These are phyloP conservation scores for Daktulosphaira vitifoliae DNA, from an alignment of 1,140 invertebrate species.

Conservation along the genomic window DNA sequence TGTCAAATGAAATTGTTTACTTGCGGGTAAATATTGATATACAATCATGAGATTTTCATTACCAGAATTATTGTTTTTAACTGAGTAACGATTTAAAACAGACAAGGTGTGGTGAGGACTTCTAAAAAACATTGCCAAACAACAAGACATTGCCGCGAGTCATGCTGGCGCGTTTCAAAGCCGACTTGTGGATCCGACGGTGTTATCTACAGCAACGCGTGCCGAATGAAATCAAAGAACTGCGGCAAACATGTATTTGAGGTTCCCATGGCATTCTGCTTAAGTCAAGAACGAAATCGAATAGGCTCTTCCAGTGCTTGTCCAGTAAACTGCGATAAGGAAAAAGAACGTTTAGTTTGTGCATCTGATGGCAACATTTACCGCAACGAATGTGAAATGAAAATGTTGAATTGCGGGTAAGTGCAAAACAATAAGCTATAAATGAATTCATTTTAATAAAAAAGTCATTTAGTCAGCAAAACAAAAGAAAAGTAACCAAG, in stretches of 20 bases:
- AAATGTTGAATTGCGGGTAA: constrained; percentile 82
- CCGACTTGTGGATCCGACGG: constrained; percentile 89
- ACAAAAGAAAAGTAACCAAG: constrained; percentile 53
- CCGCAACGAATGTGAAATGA: constrained; percentile 78
- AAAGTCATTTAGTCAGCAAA: constrained; percentile 23
- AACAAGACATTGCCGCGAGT: constrained; percentile 80
- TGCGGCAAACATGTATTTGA: constrained; percentile 90
- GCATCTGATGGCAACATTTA: constrained; percentile 83
- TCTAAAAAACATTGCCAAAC: constrained; percentile 83
- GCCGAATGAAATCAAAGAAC: constrained; percentile 84
- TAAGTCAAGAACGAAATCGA: constrained; percentile 64
- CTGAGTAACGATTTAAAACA: too few species aligned
- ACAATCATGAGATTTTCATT: too few species aligned
- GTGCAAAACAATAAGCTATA: constrained; percentile 37
- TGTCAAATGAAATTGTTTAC: constrained; percentile 86
- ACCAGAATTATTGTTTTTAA: too few species aligned
- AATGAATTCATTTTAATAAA: too few species aligned
- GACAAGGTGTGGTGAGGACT: constrained; percentile 57
- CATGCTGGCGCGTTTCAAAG: constrained; percentile 77
- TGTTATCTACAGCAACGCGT: constrained; percentile 81
- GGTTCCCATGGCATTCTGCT: constrained; percentile 79
- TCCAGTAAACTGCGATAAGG: constrained; percentile 58
- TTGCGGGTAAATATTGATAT: constrained; percentile 58
- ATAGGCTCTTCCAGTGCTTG: constrained; percentile 51
- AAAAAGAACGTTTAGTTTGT: constrained; percentile 61